A percentile compares a stretch with the other conserved stretches of the same genome.
Conservation (phyloP, 2,888 invertebrate species). For the Blastobasis adustella region DNA sequence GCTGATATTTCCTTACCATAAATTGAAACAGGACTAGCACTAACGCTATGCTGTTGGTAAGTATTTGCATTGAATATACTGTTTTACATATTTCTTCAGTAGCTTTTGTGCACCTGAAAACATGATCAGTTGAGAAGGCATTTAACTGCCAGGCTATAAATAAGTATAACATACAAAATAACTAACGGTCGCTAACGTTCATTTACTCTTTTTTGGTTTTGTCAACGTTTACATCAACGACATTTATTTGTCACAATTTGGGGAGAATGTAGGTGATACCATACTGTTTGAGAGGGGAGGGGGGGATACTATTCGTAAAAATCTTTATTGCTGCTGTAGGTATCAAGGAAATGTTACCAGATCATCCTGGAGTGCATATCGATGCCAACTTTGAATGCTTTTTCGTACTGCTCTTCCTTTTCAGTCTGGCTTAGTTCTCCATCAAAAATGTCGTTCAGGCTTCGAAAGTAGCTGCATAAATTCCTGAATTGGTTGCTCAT, state of each 20-base stretch:
- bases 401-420: conserved; percentile 33
- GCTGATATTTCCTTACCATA: conserved; percentile 4
- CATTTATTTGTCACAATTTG: too few relatives aligned
- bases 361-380: conserved; percentile 23
- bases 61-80: conserved; percentile 18
- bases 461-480: conserved; percentile 37
- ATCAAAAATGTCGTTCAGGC: conserved; percentile 31
- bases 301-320: too few relatives aligned
- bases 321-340: too few relatives aligned
- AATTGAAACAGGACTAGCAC: conserved; percentile 14
- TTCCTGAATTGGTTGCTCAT: conserved; percentile 38
- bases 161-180: too few relatives aligned
- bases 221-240: too few relatives aligned
- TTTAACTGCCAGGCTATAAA: too few relatives aligned
- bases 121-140: too few relatives aligned
- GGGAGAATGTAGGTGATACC: too few relatives aligned
- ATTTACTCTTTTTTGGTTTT: too few relatives aligned
- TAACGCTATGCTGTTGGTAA: conserved; percentile 11
- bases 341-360: too few relatives aligned
- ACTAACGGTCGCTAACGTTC: too few relatives aligned
- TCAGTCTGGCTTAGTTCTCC: conserved; percentile 21
- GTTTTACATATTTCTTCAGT: conserved; percentile 15
- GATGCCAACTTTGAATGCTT: conserved; percentile 36
- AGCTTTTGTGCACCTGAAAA: conserved; percentile 22
- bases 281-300: too few relatives aligned